These are phyloP conservation scores for Chaitophorus viminalis DNA, from an alignment of 2,888 invertebrate species.

Conservation along the genomic window DNA sequence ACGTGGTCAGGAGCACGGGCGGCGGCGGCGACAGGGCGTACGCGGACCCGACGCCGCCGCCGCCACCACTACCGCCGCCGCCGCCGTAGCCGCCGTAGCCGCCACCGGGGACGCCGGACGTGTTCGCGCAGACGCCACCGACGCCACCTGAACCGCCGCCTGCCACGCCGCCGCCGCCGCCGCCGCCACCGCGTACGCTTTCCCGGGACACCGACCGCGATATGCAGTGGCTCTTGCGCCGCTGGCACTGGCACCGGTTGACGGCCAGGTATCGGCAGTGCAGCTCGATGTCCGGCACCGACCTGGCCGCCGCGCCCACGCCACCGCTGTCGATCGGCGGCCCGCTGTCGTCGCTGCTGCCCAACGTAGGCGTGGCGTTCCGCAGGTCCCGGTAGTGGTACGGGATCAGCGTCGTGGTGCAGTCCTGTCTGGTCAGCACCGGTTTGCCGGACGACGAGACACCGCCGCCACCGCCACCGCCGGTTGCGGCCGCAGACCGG, in stretches of 20 bases:
- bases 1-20: slow-evolving; percentile 77
- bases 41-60: slow-evolving; percentile 23
- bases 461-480: slow-evolving; percentile 65
- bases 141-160: neutral
- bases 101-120: slow-evolving; percentile 80
- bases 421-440: slow-evolving; percentile 85
- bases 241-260: slow-evolving; percentile 74
- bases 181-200: slow-evolving; percentile 69
- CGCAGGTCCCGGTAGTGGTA: slow-evolving; percentile 66
- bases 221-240: slow-evolving; percentile 82
- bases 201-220: slow-evolving; percentile 87
- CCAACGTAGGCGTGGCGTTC: slow-evolving; percentile 74
- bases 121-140: slow-evolving; percentile 49
- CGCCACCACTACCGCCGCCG: slow-evolving; percentile 1
- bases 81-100: slow-evolving; percentile 66
- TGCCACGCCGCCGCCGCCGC: neutral
- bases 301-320: slow-evolving; percentile 78
- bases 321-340: slow-evolving; percentile 69
- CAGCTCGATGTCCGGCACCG: slow-evolving; percentile 84
- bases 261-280: slow-evolving; percentile 72
- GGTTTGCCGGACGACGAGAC: slow-evolving; percentile 72
- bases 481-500: neutral
- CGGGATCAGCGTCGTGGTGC: slow-evolving; percentile 80
- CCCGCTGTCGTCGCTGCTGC: slow-evolving; percentile 82
- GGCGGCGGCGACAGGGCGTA: slow-evolving; percentile 71